Evolutionary conservation across 2,888 invertebrate species (phyloP).

Genomic region (Aquatica leii): DNA sequence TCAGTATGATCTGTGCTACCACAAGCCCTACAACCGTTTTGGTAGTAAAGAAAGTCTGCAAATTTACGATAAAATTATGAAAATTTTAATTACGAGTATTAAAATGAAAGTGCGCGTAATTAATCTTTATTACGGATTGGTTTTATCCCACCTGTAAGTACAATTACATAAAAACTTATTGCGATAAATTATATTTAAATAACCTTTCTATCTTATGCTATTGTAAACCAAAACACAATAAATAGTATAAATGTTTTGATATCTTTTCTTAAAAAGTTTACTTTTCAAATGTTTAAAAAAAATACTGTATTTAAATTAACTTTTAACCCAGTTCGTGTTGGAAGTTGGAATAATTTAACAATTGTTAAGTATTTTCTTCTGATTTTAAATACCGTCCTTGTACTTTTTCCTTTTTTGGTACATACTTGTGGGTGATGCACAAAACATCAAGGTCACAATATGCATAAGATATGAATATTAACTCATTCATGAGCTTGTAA

Average conservation of each 20-base stretch:
- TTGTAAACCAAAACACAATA: constrained; percentile 10
- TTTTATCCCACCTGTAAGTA: no score
- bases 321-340: no score
- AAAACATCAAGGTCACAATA: constrained; percentile 31
- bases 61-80: constrained; percentile 25
- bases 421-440: constrained; percentile 33
- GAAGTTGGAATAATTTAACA: no score
- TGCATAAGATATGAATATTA: constrained; percentile 35
- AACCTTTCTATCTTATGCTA: constrained; percentile 3
- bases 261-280: no score
- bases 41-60: constrained; percentile 20
- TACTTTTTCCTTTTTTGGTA: constrained; percentile 35
- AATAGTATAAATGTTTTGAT: no score
- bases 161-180: neutral
- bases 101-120: constrained; percentile 14
- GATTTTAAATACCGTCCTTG: constrained; percentile 49
- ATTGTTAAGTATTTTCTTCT: no score
- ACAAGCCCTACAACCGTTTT: constrained; percentile 18
- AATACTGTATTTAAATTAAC: no score
- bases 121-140: neutral
- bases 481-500: constrained; percentile 39
- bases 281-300: no score
- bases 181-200: constrained; percentile 7
- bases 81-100: constrained; percentile 7
- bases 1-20: constrained; percentile 12